Evolutionary conservation across 64 coral and sea anemone species (phyloP), one percentile per base, ranked within the genome.

Genomic region (Stichodactyla mertensii): DNA sequence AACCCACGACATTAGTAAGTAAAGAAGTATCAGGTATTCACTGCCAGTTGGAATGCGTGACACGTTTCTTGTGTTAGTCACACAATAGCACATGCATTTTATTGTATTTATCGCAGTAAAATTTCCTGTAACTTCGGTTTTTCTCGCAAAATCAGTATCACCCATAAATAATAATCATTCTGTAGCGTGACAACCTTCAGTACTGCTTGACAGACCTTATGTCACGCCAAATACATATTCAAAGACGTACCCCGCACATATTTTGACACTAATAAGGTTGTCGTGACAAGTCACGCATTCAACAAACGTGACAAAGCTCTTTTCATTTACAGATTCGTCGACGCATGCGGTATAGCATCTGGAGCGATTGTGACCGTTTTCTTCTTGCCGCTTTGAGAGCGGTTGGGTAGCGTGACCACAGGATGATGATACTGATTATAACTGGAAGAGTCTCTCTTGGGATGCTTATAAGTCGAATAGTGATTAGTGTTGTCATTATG

Each of bases 341-440:
- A 54, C 5, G 80, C 18, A 36, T 82, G 80, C 2, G 80, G 52
- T 10, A 82, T 9, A 8, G 80, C 52, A 54, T 54, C 55, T n/a
- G 52, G 52, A 20, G 80, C 56, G 2, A 85, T 85, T 19, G 83
- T 61, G 6, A 85, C 83, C 1, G 36, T 85, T 64, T 64, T 92
- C 64, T 82, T 92, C 67, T 71, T 87, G 45, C 62, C 62, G 62
- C 14, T 91, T 74, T 61, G 84, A 58, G 23, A 52, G 80, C 58
- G 84, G 54, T 82, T 87, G 4, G 83, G 83, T 59, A 85, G 59
- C 57, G 77, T 91, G 52, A 92, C 59, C 13, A 62, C 89, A 55
- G 85, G 80, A 26, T 85, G 60, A 13, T 61, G 60, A 82, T 67
- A 4, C 7, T 86, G 45, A 90, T 58, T 57, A 66, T 79, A 31